A percentile compares a stretch with the other conserved stretches of the same genome.
These are phyloP conservation scores for Hypomecis atomaria DNA, from an alignment of 2,888 invertebrate genomes.

Conservation along the genomic window DNA sequence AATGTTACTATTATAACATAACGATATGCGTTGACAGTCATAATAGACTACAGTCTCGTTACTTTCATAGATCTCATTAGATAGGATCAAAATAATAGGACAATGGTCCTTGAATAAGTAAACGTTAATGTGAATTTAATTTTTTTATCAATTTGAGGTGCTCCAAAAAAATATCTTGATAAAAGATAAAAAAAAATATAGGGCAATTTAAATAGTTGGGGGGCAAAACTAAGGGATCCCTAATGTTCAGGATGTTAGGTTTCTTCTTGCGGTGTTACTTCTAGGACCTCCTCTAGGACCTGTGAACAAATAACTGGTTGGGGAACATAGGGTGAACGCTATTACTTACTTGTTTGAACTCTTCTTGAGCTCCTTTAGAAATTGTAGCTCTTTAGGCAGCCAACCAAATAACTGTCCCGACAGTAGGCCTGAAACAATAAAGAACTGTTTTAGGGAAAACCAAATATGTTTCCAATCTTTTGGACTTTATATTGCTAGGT, in stretches of 20 bases:
- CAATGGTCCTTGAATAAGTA: not conserved
- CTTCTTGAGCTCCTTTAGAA: slow-evolving; percentile 81
- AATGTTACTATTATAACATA: slow-evolving; percentile 22
- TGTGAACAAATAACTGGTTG: slow-evolving; percentile 65
- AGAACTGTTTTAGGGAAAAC: slow-evolving; percentile 2
- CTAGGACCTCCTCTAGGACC: slow-evolving; percentile 42
- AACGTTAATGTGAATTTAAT: too few relatives aligned
- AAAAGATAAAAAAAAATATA: not conserved
- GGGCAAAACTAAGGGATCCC: slow-evolving; percentile 13
- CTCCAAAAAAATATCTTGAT: not conserved
- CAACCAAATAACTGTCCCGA: slow-evolving; percentile 68
- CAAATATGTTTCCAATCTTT: not conserved
- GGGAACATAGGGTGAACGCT: slow-evolving; percentile 50
- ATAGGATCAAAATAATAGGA: slow-evolving; percentile 6
- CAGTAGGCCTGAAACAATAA: slow-evolving; percentile 78
- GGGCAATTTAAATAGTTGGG: not conserved
- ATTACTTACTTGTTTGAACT: slow-evolving; percentile 82
- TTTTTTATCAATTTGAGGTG: not conserved
- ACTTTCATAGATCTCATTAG: slow-evolving; percentile 13
- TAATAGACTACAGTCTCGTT: slow-evolving; percentile 5
- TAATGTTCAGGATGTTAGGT: slow-evolving; percentile 1
- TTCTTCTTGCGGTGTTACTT: slow-evolving; percentile 15
- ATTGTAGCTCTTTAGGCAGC: slow-evolving; percentile 80
- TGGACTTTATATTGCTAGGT: not conserved
- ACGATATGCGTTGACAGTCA: slow-evolving; percentile 7